phyloP scores from a whole-genome alignment of 2,888 invertebrate genomes.

The Onthophagus sagittarius region DNA sequence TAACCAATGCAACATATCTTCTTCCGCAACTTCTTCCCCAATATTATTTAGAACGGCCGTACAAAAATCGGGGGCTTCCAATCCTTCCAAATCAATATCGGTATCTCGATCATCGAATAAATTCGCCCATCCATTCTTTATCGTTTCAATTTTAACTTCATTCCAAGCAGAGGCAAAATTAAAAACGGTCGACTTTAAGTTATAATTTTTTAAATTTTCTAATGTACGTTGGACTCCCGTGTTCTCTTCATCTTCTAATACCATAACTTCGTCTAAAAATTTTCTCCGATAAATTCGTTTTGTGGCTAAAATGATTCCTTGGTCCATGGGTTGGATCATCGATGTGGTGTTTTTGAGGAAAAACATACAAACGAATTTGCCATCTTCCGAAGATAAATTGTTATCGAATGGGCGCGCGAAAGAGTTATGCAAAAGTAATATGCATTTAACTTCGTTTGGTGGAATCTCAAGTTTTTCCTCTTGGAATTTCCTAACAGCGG shows the following conservation, averaged over 20 bases:
- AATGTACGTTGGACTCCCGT: background rate
- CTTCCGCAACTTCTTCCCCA: too few species aligned
- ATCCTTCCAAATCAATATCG: too few species aligned
- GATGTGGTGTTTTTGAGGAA: conserved; percentile 7
- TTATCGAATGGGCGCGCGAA: conserved; percentile 3
- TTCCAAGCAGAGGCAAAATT: conserved; percentile 16
- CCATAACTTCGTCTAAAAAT: conserved; percentile 10
- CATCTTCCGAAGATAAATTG: conserved; percentile 12
- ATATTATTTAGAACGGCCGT: too few species aligned
- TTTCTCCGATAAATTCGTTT: background rate
- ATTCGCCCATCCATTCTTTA: background rate
- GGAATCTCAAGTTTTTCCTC: conserved; percentile 8
- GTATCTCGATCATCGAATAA: too few species aligned
- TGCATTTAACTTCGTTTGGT: conserved; percentile 4
- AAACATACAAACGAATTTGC: conserved; percentile 11
- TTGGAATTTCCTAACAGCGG: conserved; percentile 1
- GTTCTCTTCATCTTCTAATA: conserved; percentile 3
- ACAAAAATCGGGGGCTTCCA: too few species aligned
- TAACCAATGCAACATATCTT: too few species aligned
- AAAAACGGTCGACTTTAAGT: conserved; percentile 15
- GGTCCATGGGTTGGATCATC: conserved; percentile 1
- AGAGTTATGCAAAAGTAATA: conserved; percentile 13
- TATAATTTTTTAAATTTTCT: conserved; percentile 7
- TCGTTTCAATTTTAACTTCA: conserved; percentile 16
- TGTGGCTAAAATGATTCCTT: conserved; percentile 2